Evolutionary conservation across 2,888 invertebrate genomes (phyloP).

Genomic region (Mellilla xanthometata): DNA sequence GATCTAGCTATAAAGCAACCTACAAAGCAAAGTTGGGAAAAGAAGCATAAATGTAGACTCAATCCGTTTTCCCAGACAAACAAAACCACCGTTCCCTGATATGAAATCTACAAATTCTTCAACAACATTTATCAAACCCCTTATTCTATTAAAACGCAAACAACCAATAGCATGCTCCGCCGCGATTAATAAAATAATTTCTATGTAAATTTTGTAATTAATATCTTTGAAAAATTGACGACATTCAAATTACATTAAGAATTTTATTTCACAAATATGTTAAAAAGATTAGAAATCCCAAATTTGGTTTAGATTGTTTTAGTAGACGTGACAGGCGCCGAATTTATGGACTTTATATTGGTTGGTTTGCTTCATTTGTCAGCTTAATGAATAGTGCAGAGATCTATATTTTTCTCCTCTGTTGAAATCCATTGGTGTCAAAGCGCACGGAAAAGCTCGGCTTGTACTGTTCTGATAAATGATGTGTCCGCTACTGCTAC

Average conservation of each 20-base stretch:
- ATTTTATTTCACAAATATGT: slow-evolving; percentile 11
- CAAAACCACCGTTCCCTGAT: slow-evolving; percentile 11
- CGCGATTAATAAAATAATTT: slow-evolving; percentile 15
- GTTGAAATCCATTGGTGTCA: slow-evolving; percentile 41
- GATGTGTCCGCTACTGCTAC: slow-evolving; percentile 73
- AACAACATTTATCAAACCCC: slow-evolving; percentile 8
- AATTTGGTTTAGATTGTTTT: slow-evolving; percentile 6
- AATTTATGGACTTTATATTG: slow-evolving; percentile 17
- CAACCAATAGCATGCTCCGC: slow-evolving; percentile 2
- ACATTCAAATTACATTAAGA: slow-evolving; percentile 14
- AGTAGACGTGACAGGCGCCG: slow-evolving; percentile 12
- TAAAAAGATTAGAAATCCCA: slow-evolving; percentile 3
- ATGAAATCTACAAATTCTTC: slow-evolving; percentile 1
- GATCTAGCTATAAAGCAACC: slow-evolving; percentile 65
- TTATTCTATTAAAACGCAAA: slow-evolving; percentile 5
- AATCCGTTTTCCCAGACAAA: slow-evolving; percentile 18
- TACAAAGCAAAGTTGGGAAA: slow-evolving; percentile 48
- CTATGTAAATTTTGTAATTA: slow-evolving; percentile 13
- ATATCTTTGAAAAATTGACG: slow-evolving; percentile 10
- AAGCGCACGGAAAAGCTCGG: slow-evolving; percentile 52
- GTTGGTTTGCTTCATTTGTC: slow-evolving; percentile 15
- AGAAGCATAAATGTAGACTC: slow-evolving; percentile 41
- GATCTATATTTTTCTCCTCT: slow-evolving; percentile 35
- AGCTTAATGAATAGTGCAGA: slow-evolving; percentile 17
- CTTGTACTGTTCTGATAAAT: slow-evolving; percentile 73